Evolutionary conservation across 2,797 vertebrate genomes (phyloP).

Genomic region (Urophycis tenuis): DNA sequence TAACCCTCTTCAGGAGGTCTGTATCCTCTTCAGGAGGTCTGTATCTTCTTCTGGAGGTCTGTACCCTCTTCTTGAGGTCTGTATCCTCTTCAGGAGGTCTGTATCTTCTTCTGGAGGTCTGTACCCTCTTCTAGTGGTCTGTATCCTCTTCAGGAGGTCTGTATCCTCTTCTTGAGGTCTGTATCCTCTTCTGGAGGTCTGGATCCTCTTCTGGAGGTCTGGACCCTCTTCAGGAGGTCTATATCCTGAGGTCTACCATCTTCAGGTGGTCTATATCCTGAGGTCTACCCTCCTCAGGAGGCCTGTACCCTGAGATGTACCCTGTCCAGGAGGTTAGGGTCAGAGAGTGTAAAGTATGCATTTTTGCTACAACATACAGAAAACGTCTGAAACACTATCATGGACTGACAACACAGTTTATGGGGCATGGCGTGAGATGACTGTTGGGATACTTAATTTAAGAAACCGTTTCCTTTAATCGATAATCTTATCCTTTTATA

Average conservation of each 20-base stretch:
- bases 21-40: too few species aligned
- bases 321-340: too few species aligned
- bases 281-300: too few species aligned
- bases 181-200: not conserved
- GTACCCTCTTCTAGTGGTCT: not conserved
- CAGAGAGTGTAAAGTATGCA: too few species aligned
- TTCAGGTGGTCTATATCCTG: not conserved
- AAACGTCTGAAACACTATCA: not conserved
- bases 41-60: not conserved
- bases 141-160: not conserved
- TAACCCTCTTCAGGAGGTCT: too few species aligned
- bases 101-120: not conserved
- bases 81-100: not conserved
- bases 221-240: not conserved
- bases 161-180: not conserved
- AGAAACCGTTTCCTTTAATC: not conserved
- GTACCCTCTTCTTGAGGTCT: not conserved
- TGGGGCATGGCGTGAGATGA: not conserved
- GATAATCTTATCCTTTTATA: not conserved
- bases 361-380: not conserved
- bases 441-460: not conserved
- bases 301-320: too few species aligned
- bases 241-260: not conserved
- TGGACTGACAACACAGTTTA: not conserved
- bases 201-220: constrained; percentile 11